Evolutionary conservation across 2,797 vertebrate species (phyloP).

Genomic region (Sebastiscus tertius): DNA sequence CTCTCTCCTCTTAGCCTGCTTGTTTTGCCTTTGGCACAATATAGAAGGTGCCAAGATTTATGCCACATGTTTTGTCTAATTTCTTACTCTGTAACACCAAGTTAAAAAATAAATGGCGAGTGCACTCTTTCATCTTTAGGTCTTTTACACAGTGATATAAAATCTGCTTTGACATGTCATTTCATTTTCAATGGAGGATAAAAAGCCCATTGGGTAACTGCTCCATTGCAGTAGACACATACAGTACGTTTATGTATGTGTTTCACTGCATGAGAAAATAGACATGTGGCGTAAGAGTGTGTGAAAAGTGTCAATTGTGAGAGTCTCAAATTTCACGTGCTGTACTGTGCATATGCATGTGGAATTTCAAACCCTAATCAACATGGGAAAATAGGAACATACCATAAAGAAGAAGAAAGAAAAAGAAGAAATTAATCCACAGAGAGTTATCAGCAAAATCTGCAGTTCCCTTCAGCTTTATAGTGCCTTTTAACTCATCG

Average conservation of each 20-base stretch:
- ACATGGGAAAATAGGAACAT: no score
- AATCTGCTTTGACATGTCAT: conserved; percentile 16
- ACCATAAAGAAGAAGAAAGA: no score
- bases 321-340: no score
- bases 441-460: background rate
- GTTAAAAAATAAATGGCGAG: conserved; percentile 16
- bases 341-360: background rate
- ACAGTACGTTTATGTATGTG: background rate
- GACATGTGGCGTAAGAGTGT: no score
- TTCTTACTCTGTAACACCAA: conserved; percentile 7
- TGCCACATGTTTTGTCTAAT: conserved; percentile 22
- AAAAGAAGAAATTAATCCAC: background rate
- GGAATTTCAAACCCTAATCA: no score
- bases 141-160: conserved; percentile 10
- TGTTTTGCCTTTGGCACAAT: conserved; percentile 2
- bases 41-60: conserved; percentile 16
- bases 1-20: background rate
- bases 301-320: no score
- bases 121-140: conserved; percentile 1
- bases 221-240: background rate
- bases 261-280: no score
- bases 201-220: background rate
- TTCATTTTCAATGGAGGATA: background rate
- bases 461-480: background rate
- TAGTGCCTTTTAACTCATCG: background rate